Evolutionary conservation across 1,140 invertebrate species (phyloP), one percentile per base, ranked within the genome.

Genomic region (Batillaria attramentaria): DNA sequence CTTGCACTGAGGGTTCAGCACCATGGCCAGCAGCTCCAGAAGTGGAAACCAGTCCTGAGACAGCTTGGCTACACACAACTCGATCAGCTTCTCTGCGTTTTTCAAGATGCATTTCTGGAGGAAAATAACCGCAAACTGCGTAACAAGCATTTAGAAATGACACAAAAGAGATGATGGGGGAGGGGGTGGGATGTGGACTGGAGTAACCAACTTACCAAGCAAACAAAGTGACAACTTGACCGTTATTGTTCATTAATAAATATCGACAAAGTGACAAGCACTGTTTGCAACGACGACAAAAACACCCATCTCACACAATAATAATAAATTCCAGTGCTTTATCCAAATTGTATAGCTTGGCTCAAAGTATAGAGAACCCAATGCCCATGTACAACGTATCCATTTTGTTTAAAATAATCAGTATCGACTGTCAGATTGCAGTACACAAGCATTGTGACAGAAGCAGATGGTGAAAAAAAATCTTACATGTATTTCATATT

Each of bases 1-100:
- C 95, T 98, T 98, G 91, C 96, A 97, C 88, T 94, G 95, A 69
- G 97, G 97, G 93, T 97, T 97, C 84, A 98, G 95, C 81, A 97
- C 94, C 94, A 98, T 97, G 41, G 96, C 95, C 76, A 99, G 92
- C 73, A 99, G 93, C 89, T 99, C 97, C 77, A 99, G 92, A 75
- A 98, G 93, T 86, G 96, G 95, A 90, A 97, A 96, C 94, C 97
- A 98, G 92, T 99, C 97, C 86, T 98, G 94, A 79, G 95, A 94
- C 89, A 99, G 93, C 91, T 97, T 97, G 33, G 95, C 91, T 77
- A 97, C 96, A 93, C 96, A 97, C 81, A 99, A 92, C 92, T 98
- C 96, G 72, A 99, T 94, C 74, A 99, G 92, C 89, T 95, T 95
- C 89, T 97, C 94, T 90, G 97, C 98, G 88, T 98, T 98, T 84